A percentile compares a stretch with the other conserved stretches of the same genome.
Evolutionary conservation across 2,113 vertebrate genomes (phyloP).

Genomic region (Calonectris borealis): DNA sequence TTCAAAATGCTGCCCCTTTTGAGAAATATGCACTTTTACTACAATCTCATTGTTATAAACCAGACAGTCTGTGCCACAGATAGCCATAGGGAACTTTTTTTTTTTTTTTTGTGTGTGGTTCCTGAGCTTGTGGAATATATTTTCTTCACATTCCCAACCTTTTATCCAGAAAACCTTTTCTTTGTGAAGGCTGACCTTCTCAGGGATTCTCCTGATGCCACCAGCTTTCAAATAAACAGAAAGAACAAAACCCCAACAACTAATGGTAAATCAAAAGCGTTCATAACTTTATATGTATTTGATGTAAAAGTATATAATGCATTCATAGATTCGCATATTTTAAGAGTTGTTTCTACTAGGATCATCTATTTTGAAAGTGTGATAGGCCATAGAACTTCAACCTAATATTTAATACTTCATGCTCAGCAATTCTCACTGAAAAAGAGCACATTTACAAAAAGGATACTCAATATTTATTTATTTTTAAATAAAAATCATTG

Average conservation of each 20-base stretch:
- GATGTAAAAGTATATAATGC: neutral
- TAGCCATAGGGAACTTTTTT: neutral
- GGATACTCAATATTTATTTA: neutral
- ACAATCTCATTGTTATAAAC: neutral
- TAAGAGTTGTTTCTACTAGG: neutral
- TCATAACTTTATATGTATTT: neutral
- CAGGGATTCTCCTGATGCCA: neutral
- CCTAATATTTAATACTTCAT: neutral
- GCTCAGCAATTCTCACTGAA: neutral
- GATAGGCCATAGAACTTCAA: neutral
- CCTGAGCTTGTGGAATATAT: neutral
- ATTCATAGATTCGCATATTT: neutral
- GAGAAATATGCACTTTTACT: neutral
- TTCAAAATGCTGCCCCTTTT: neutral
- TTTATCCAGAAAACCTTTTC: neutral
- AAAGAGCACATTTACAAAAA: neutral
- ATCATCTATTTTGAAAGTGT: neutral
- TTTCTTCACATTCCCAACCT: accelerated
- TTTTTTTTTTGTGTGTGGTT: neutral
- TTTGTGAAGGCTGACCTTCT: neutral
- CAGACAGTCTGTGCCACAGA: neutral
- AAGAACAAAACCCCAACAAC: neutral
- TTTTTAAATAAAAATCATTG: neutral
- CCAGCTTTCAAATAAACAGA: neutral
- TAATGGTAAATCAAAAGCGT: neutral